Evolutionary conservation across 2,113 vertebrate genomes (phyloP), one percentile per base, ranked within the genome.

Genomic region (Melozone crissalis): DNA sequence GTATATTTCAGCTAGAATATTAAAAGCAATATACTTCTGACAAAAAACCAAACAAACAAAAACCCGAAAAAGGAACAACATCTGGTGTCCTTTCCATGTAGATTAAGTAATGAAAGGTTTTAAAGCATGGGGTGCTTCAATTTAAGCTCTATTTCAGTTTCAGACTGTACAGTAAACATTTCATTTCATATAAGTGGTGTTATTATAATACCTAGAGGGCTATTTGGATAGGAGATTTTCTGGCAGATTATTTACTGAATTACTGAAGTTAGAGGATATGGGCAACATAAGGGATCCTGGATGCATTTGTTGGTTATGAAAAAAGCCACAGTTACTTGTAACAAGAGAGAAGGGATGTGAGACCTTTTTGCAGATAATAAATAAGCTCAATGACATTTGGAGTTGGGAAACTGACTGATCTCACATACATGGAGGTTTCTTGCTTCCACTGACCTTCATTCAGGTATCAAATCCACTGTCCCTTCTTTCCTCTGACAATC

Each of bases 131-230:
- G n/a, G 43, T 65, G 18, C 24, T 51, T 92, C 89, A 79, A 47
- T 55, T 90, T 68, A 88, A 83, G 31, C 11, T 76, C 24, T 74
- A 37, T 61, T 94, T 84, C 77, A 41, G 57, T 72, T 93, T 87
- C 79, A 90, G 67, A 33, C 44, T 83, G 35, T 61, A 79, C 23
- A 59, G 49, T 47, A 92, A 92, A 85, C 37, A 68, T 74, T 71
- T 84, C 0, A 27, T 74, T 78, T 71, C 28, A 21, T 51, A 2
- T 33, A 57, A 76, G 22, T 46, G 26, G 18, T 51, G 9, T 58
- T 35, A 71, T 68, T 86, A 20, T 47, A 88, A 80, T 83, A 89
- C 15, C 49, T 77, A 89, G 39, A 61, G 21, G 33, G 19, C 22
- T 91, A 46, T 66, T 78, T 91, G 71, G 35, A 79, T 47, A 68